Conservation (phyloP, 1,140 invertebrate genomes). For the Teleopsis dalmanni region DNA sequence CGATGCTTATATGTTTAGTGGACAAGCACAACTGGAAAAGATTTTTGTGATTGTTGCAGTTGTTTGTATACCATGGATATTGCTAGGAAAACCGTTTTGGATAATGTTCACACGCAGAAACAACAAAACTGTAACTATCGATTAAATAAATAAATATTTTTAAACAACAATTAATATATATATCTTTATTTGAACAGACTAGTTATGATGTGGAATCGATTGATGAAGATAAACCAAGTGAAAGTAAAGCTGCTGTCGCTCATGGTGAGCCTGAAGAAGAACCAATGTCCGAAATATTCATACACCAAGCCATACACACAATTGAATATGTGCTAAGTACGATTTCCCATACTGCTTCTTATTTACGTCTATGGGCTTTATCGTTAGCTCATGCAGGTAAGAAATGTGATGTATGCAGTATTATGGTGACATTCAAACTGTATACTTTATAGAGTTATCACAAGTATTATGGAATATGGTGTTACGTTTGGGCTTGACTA, state of each 20-base stretch:
- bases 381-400: conserved; percentile 90
- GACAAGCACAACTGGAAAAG: conserved; percentile 63
- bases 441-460: conserved; percentile 58
- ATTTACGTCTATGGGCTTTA: conserved; percentile 91
- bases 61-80: conserved; percentile 84
- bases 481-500: conserved; percentile 45
- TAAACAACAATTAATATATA: background rate
- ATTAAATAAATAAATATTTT: background rate
- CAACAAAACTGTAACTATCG: too few species aligned
- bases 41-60: conserved; percentile 68
- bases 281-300: conserved; percentile 79
- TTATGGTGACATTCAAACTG: too few species aligned
- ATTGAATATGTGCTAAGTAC: conserved; percentile 95
- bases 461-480: conserved; percentile 90
- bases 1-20: conserved; percentile 66
- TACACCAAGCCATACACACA: conserved; percentile 90
- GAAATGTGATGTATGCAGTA: conserved; percentile 21
- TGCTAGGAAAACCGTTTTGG: conserved; percentile 82
- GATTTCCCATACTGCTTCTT: conserved; percentile 93
- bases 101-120: conserved; percentile 36
- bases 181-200: background rate
- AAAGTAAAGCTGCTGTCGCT: background rate
- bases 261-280: conserved; percentile 47
- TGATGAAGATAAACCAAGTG: background rate
- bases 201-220: too few species aligned